Percentiles rank a stretch among this genome's conserved stretches.
These are phyloP conservation scores for Maniola jurtina DNA, from an alignment of 1,140 invertebrate genomes.

Conservation along the genomic window DNA sequence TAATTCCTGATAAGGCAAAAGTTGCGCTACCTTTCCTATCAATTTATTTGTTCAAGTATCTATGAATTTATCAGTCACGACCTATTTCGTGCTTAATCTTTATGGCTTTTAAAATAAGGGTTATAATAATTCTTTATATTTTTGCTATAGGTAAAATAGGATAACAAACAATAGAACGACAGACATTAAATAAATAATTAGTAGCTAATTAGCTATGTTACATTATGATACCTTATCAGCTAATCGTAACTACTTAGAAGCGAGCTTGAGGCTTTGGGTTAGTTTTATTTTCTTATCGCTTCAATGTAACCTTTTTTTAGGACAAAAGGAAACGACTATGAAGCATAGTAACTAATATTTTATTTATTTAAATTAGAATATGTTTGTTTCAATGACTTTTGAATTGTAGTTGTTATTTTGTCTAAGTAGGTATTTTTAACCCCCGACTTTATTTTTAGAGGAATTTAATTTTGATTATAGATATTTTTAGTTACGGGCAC, in stretches of 20 bases:
- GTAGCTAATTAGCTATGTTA: constrained; percentile 4
- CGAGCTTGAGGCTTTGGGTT: constrained; percentile 20
- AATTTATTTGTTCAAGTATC: neutral
- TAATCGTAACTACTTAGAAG: constrained; percentile 23
- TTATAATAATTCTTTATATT: neutral
- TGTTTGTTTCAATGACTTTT: too few species aligned
- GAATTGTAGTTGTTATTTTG: too few species aligned
- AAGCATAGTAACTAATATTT: too few species aligned
- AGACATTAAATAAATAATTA: constrained; percentile 25
- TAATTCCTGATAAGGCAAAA: constrained; percentile 2
- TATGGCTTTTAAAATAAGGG: neutral
- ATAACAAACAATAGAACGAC: constrained; percentile 13
- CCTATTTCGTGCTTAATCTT: neutral
- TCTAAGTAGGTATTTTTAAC: too few species aligned
- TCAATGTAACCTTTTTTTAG: too few species aligned
- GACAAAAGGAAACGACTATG: too few species aligned
- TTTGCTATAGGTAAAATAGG: neutral
- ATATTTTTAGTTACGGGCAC: too few species aligned
- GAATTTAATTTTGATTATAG: too few species aligned
- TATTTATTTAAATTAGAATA: too few species aligned
- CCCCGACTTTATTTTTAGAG: too few species aligned
- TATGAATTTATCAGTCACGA: constrained; percentile 1
- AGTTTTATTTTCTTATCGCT: constrained; percentile 18
- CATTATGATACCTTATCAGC: constrained; percentile 24
- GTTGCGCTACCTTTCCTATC: neutral